A percentile compares a stretch with the other conserved stretches of the same genome.
These are phyloP conservation scores for Cyprinodon diabolis DNA, from an alignment of 2,797 vertebrate species.

Conservation along the genomic window DNA sequence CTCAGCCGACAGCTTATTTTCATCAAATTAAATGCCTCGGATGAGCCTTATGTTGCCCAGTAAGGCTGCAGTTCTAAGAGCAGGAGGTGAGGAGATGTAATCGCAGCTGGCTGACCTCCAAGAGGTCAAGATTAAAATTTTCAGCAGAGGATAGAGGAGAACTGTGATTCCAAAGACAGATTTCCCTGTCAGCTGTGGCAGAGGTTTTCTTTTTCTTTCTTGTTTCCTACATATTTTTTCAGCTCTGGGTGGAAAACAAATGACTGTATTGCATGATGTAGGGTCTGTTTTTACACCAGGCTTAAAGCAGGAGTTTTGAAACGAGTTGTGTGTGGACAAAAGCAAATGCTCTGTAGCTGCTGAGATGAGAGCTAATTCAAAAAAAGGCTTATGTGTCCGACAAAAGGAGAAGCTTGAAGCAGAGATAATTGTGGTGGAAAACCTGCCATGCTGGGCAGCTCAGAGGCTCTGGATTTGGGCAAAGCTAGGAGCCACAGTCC, in stretches of 20 bases:
- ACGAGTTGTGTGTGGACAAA: not conserved
- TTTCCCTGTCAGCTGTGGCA: not conserved
- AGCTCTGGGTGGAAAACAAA: not conserved
- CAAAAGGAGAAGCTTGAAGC: not conserved
- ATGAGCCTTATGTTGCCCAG: slow-evolving; percentile 32
- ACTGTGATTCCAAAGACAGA: slow-evolving; percentile 12
- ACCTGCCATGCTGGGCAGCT: not conserved
- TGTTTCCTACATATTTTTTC: not conserved
- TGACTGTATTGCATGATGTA: not conserved
- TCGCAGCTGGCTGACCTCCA: slow-evolving; percentile 31
- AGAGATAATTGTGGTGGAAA: not conserved
- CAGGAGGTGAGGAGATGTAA: slow-evolving; percentile 29
- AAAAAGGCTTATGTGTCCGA: not conserved
- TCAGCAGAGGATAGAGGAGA: not conserved
- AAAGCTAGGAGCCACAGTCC: not conserved
- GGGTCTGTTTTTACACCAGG: not conserved
- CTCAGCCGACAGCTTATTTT: slow-evolving; percentile 48
- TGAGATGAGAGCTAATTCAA: not conserved
- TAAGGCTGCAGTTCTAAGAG: slow-evolving; percentile 47
- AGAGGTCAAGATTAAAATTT: slow-evolving; percentile 34
- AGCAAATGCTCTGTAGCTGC: not conserved
- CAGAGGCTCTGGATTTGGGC: slow-evolving; percentile 8
- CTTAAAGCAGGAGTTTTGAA: not conserved
- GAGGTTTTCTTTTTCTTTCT: not conserved
- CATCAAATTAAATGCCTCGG: slow-evolving; percentile 57